A percentile compares a stretch with the other conserved stretches of the same genome.
Evolutionary conservation across 2,797 vertebrate species (phyloP).

Genomic region (Pseudochaenichthys georgianus): DNA sequence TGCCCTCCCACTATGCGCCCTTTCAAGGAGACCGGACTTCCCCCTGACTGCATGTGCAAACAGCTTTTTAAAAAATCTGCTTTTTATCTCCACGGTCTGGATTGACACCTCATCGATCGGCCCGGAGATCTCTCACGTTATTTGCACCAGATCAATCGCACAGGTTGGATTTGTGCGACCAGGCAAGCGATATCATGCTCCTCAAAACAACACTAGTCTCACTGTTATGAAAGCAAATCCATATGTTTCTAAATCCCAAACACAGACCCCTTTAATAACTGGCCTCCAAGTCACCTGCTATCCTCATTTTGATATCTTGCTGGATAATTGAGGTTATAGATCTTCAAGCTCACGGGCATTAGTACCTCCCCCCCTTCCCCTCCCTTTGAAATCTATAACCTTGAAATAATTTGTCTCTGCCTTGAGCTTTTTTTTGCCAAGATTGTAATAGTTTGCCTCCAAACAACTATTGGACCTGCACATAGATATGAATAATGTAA

Average conservation of each 20-base stretch:
- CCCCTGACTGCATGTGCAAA: slow-evolving; percentile 47
- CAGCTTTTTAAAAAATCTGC: not conserved
- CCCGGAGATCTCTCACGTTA: slow-evolving; percentile 1
- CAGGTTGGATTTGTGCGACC: not conserved
- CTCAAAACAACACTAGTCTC: slow-evolving; percentile 15
- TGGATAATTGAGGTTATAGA: slow-evolving; percentile 67
- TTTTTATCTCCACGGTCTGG: not conserved
- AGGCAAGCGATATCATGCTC: slow-evolving; percentile 28
- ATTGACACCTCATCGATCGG: slow-evolving; percentile 26
- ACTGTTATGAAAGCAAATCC: slow-evolving; percentile 63
- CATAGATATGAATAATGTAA: slow-evolving; percentile 17
- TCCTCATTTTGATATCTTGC: slow-evolving; percentile 50
- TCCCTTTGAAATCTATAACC: slow-evolving; percentile 20
- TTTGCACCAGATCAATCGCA: slow-evolving; percentile 23
- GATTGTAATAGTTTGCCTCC: slow-evolving; percentile 37
- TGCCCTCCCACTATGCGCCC: slow-evolving; percentile 40
- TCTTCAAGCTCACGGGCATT: slow-evolving; percentile 36
- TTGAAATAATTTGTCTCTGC: slow-evolving; percentile 39
- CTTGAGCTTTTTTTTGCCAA: slow-evolving; percentile 13
- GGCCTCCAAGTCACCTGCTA: slow-evolving; percentile 45
- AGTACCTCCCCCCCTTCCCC: not conserved
- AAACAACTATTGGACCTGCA: slow-evolving; percentile 20
- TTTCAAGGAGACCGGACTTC: slow-evolving; percentile 46
- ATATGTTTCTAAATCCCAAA: slow-evolving; percentile 41
- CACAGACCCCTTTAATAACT: slow-evolving; percentile 49